Conservation (phyloP, 2,888 invertebrate genomes). For the Drosophila monieri region DNA sequence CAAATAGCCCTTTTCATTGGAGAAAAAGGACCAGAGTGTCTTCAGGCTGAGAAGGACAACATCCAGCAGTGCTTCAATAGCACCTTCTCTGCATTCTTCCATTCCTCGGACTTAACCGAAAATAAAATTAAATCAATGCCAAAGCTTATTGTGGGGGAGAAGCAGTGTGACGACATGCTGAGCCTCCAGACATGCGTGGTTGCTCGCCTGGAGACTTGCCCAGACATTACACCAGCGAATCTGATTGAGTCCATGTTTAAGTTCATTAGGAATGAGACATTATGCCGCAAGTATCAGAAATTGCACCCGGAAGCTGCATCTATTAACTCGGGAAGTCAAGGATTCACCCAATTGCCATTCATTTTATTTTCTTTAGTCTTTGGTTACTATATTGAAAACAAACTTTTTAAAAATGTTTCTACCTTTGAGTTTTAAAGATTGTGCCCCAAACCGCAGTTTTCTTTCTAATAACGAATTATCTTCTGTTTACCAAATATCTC, state of each 20-base stretch:
- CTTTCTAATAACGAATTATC: neutral
- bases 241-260: slow-evolving; percentile 82
- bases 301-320: neutral
- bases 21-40: slow-evolving; percentile 91
- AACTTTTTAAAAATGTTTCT: neutral
- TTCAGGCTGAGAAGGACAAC: slow-evolving; percentile 86
- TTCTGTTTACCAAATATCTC: neutral
- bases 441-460: neutral
- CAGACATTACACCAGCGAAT: slow-evolving; percentile 81
- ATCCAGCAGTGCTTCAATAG: slow-evolving; percentile 88
- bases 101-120: slow-evolving; percentile 83
- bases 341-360: neutral
- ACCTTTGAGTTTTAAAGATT: neutral
- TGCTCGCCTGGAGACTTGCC: slow-evolving; percentile 74
- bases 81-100: slow-evolving; percentile 85
- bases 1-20: slow-evolving; percentile 92
- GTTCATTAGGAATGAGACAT: slow-evolving; percentile 81
- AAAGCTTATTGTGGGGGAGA: slow-evolving; percentile 86
- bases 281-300: slow-evolving; percentile 72
- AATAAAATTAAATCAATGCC: slow-evolving; percentile 85
- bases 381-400: neutral
- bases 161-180: slow-evolving; percentile 81
- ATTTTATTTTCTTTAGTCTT: neutral
- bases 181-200: slow-evolving; percentile 79
- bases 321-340: neutral